Conservation (phyloP, 2,888 invertebrate genomes). For the Auanema freiburgensis region DNA sequence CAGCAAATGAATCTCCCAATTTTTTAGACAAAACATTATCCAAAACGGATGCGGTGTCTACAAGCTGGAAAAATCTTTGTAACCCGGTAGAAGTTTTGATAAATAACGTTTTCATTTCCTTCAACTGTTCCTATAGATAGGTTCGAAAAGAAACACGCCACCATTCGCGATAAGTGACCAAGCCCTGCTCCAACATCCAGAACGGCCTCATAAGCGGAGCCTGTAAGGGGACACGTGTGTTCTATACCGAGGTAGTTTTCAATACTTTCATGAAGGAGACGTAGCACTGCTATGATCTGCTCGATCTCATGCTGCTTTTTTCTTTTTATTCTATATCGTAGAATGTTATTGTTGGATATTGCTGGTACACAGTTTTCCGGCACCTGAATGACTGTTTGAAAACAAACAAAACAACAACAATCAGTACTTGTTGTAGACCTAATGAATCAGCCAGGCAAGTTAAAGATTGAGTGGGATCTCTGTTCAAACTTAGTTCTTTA, state of each 20-base stretch:
- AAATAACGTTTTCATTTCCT: slow-evolving; percentile 11
- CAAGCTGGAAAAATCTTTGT: slow-evolving; percentile 1
- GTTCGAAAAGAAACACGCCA: slow-evolving; percentile 24
- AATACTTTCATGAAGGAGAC: slow-evolving; percentile 3
- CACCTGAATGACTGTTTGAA: too few species aligned
- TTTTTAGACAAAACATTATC: neutral
- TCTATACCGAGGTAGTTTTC: neutral
- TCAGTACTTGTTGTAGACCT: too few species aligned
- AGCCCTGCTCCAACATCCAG: slow-evolving; percentile 55
- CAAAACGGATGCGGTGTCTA: neutral
- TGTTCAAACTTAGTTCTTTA: too few species aligned
- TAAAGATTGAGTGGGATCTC: too few species aligned
- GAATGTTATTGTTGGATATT: neutral
- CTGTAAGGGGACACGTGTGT: slow-evolving; percentile 1
- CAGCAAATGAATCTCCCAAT: neutral
- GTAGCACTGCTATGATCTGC: slow-evolving; percentile 35
- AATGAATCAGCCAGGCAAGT: too few species aligned
- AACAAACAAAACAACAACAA: too few species aligned
- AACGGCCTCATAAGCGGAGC: slow-evolving; percentile 31
- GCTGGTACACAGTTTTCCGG: too few species aligned
- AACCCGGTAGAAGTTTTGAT: neutral
- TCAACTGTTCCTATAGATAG: slow-evolving; percentile 16
- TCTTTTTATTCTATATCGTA: slow-evolving; percentile 41
- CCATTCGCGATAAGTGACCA: slow-evolving; percentile 51
- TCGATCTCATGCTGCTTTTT: slow-evolving; percentile 56